Evolutionary conservation across 2,797 vertebrate species (phyloP).

Genomic region (Enteromius radiatus): DNA sequence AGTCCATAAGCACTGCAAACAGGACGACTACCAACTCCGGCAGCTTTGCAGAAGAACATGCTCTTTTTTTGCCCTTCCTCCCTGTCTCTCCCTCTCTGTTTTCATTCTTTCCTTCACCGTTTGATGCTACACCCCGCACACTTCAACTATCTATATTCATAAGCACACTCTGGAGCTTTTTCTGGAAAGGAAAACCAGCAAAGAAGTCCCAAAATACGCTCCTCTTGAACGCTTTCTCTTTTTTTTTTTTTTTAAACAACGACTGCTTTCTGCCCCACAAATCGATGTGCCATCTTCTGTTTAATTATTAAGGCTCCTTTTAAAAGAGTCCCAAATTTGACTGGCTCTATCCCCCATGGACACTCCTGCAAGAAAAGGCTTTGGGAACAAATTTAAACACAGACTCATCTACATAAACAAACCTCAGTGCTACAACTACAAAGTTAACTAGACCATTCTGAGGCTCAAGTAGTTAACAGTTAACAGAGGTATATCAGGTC

Average conservation of each 20-base stretch:
- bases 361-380: constrained; percentile 94
- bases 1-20: constrained; percentile 87
- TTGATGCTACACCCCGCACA: constrained; percentile 60
- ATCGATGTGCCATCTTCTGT: constrained; percentile 89
- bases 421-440: constrained; percentile 53
- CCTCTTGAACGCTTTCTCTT: constrained; percentile 84
- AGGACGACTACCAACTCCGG: constrained; percentile 81
- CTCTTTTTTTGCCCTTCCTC: constrained; percentile 43
- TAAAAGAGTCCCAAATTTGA: constrained; percentile 89
- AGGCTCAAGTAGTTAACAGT: constrained; percentile 50
- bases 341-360: constrained; percentile 87
- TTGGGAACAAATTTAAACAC: constrained; percentile 87
- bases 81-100: constrained; percentile 55
- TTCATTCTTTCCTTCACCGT: constrained; percentile 49
- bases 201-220: constrained; percentile 88
- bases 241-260: constrained; percentile 69
- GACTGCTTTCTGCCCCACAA: constrained; percentile 87
- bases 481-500: constrained; percentile 41
- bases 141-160: constrained; percentile 63
- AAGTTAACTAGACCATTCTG: constrained; percentile 41
- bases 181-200: constrained; percentile 83
- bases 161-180: constrained; percentile 80
- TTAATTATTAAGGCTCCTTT: constrained; percentile 90
- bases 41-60: constrained; percentile 81
- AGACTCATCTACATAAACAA: constrained; percentile 76